Conservation (phyloP, 2,888 invertebrate genomes). For the Apodemia zela region DNA sequence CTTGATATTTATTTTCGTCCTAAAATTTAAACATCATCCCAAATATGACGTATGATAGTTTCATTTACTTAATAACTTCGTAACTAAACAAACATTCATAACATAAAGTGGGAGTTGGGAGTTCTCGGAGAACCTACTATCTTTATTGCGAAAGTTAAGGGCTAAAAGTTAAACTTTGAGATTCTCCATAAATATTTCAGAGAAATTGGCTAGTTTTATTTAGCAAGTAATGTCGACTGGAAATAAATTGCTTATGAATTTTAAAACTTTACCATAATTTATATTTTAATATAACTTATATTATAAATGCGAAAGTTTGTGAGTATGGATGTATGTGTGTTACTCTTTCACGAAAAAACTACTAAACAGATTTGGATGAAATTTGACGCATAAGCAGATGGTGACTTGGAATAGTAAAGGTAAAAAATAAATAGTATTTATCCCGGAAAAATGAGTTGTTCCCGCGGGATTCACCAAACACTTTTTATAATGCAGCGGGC, state of each 20-base stretch:
- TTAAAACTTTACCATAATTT: no score
- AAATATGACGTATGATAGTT: constrained; percentile 4
- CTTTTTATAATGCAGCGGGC: no score
- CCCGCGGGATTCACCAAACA: no score
- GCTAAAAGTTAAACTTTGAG: constrained; percentile 6
- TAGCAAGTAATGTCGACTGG: background rate
- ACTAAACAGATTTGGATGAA: no score
- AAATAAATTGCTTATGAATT: background rate
- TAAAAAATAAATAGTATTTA: no score
- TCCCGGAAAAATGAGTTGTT: no score
- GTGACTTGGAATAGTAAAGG: no score
- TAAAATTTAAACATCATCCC: background rate
- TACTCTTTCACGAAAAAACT: no score
- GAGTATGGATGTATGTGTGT: no score
- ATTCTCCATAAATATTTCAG: constrained; percentile 11
- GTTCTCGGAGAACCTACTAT: background rate
- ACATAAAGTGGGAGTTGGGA: background rate
- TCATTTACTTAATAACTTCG: constrained; percentile 11
- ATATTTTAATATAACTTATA: no score
- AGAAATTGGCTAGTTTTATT: constrained; percentile 6
- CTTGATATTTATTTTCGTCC: background rate
- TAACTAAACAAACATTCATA: constrained; percentile 13
- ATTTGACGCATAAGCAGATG: no score
- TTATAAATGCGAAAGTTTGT: no score
- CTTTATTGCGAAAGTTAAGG: constrained; percentile 14